Base-by-base conservation (phyloP, 2,888 invertebrate genomes). In the Drosophila kanekoi region DNA sequence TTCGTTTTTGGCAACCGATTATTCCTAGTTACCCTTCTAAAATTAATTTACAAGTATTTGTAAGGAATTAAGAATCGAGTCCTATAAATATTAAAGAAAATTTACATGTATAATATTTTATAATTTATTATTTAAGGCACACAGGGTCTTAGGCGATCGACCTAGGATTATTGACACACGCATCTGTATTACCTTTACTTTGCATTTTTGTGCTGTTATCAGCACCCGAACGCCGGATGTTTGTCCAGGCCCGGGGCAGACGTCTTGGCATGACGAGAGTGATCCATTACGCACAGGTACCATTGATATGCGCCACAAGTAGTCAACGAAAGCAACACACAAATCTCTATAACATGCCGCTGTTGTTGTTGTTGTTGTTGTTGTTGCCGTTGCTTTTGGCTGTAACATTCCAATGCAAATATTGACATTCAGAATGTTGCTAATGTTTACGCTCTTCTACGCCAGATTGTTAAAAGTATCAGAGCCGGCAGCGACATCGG, bases 361-460 rank as follows among this genome's bases (percentile, higher is more conserved):
- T 48, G 64, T 14, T 47, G 54, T 44, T 49, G 56, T 35, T 52
- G 47, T 1, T 53, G 47, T 41, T 56, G 61, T 41, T 62, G 77
- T 44, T 69, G 68, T 9, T 28, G 51, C 49, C 4, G 40, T 33
- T 51, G 44, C 53, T 66, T 60, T 64, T 63, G 63, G 59, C 62
- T 63, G 77, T 66, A 67, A 75, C 75, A 78, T 71, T 59, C 79
- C 72, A 64, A 79, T 71, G 72, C 74, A 87, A 87, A 82, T 82
- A 83, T 82, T 82, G 81, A 83, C 83, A 71, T 59, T 71, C 59
- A 48, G 58, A 69, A 74, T 82, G 72, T 75, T 77, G 74, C 61
- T 58, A 68, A 71, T 79, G 81, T 71, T 82, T 82, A 69, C 75
- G 68, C 61, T 60, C 65, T 72, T 63, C 74, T 73, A 52, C 61